Base-by-base conservation (phyloP, 2,797 vertebrate species). In the Gymnoscopelus microlampas region DNA sequence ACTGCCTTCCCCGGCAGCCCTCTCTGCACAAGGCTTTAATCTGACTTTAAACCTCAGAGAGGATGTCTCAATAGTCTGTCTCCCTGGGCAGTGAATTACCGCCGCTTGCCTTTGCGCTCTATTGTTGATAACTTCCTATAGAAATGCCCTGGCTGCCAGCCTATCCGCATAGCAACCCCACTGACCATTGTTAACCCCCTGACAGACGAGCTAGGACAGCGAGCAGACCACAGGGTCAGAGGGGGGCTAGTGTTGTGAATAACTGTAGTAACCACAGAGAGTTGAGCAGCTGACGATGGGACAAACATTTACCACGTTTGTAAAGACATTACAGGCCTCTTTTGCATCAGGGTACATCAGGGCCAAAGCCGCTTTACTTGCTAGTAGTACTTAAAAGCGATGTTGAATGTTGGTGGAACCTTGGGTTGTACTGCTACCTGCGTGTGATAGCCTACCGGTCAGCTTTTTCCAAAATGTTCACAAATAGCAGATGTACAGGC, bases 81-180 rank as follows among this genome's bases (percentile, higher is more conserved):
- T 85, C 78, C 71, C 63, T 74, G 73, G 67, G 74, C 76, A 61
- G 68, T 80, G 82, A 85, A 86, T 88, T 87, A 86, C 66, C 73
- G 70, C 83, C 76, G 83, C 83, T 44, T 80, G 88, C 88, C 83
- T 85, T 51, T 74, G 35, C 72, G 65, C 53, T 53, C 73, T 72
- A 85, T 90, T 91, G 84, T 90, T 80, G 63, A 70, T 67, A 63
- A 81, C 77, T 79, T 91, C 83, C 85, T 83, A 82, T 71, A 83
- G 84, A 80, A 86, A 87, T 79, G 84, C 69, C 10, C 15, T 12
- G n/a, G 13, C 54, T 71, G 70, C 57, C 61, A 62, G 70, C 56
- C 73, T 29, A 63, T 84, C 71, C 49, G 61, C 80, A 80, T 84
- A 71, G 80, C 78, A 84, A 84, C 76, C 63, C 78, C 68, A 58